Base-by-base conservation (phyloP, 1,140 invertebrate genomes). In the Aricia agestis region DNA sequence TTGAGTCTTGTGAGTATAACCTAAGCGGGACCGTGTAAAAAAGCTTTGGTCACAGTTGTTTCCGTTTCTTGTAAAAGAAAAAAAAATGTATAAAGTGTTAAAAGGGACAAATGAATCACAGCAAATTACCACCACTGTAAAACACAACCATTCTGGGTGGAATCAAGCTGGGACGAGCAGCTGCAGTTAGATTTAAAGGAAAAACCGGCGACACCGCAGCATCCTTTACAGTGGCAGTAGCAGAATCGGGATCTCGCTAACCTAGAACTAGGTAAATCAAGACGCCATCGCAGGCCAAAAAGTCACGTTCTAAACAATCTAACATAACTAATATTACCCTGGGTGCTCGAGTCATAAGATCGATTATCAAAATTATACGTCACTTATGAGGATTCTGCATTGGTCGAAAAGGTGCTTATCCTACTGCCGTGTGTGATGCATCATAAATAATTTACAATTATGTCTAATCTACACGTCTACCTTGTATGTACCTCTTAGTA, bases 401-500 rank as follows among this genome's bases (percentile, higher is more conserved):
- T 89, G 88, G 88, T 90, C 85, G 71, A 75, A 83, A 74, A 78
- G 74, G 72, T 77, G 74, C 82, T 87, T 85, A 88, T 81, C 78
- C 81, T 87, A 87, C 79, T 69, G 76, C 73, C 71, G 76, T 82
- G 75, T 75, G 74, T 82, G 79, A 81, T 79, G 76, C 75, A 58
- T 76, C 19, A 78, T 76, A 83, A 82, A 85, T 78, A 82, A 83
- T 82, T 80, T 85, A 82, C 81, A 83, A 82, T 85, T 87, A 85
- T 79, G 74, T 82, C 86, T 90, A 90, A 75, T 75, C 86, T 90
- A 89, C 86, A 78, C 76, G 76, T 84, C 88, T 90, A 90, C 87
- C 88, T 90, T 90, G 88, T 89, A 90, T 90, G 87, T 88, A 90
- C 87, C 87, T 91, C 86, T 82, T 88, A 82, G 82, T 85, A 88